Evolutionary conservation across 2,888 invertebrate genomes (phyloP).

Genomic region (Netelia fuscicornis): DNA sequence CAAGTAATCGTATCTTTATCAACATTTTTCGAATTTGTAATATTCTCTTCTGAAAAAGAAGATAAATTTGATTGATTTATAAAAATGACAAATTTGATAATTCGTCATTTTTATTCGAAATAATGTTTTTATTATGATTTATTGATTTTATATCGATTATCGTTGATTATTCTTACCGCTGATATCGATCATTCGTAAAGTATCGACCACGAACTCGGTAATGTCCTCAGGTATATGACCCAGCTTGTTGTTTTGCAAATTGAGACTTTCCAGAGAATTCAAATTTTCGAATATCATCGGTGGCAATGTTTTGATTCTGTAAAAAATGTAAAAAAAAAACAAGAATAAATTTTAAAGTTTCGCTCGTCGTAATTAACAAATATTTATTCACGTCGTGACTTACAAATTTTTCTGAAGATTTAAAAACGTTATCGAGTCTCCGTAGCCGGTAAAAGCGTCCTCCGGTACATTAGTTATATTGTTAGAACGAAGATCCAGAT

Average conservation of each 20-base stretch:
- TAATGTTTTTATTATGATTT: slow-evolving; percentile 8
- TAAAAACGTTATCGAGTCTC: slow-evolving; percentile 96
- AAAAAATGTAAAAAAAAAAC: slow-evolving; percentile 54
- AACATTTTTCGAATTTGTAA: too few relatives aligned
- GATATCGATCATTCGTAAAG: slow-evolving; percentile 93
- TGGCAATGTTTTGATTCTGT: slow-evolving; percentile 93
- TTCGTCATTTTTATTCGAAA: not conserved
- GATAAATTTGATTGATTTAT: not conserved
- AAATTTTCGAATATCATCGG: slow-evolving; percentile 95
- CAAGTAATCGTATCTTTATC: too few relatives aligned
- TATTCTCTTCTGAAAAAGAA: too few relatives aligned
- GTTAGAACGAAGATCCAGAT: slow-evolving; percentile 94
- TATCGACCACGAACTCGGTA: slow-evolving; percentile 95
- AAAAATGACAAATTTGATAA: too few relatives aligned
- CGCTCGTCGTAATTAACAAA: slow-evolving; percentile 32
- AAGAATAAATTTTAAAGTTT: slow-evolving; percentile 7
- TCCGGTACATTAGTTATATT: slow-evolving; percentile 93
- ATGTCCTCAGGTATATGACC: slow-evolving; percentile 94
- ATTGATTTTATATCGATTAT: slow-evolving; percentile 1
- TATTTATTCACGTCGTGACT: slow-evolving; percentile 82
- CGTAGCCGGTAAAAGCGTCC: slow-evolving; percentile 95
- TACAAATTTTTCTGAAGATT: slow-evolving; percentile 96
- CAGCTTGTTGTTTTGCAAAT: slow-evolving; percentile 95
- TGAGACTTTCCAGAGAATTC: slow-evolving; percentile 95
- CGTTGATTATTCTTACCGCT: slow-evolving; percentile 88